Conservation (phyloP, 1,140 invertebrate species). For the Drosophila azteca region DNA sequence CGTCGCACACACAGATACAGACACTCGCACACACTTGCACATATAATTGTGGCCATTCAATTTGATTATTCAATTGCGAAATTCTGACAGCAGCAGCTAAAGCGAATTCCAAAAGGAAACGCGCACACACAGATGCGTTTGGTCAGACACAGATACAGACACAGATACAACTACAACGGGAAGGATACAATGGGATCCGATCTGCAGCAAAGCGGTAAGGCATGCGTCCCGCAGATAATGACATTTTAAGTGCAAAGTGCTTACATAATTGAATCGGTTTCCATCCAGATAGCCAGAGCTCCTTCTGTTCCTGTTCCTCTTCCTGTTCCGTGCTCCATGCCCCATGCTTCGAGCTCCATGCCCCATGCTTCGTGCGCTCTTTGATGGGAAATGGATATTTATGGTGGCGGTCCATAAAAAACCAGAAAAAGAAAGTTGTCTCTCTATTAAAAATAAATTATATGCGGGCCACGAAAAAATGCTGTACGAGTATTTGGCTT, state of each 20-base stretch:
- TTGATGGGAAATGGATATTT: slow-evolving; percentile 21
- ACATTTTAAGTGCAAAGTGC: slow-evolving; percentile 66
- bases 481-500: slow-evolving; percentile 52
- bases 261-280: slow-evolving; percentile 55
- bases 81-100: slow-evolving; percentile 64
- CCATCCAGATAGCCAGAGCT: slow-evolving; percentile 40
- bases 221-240: slow-evolving; percentile 55
- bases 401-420: slow-evolving; percentile 18
- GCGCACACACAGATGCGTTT: slow-evolving; percentile 61
- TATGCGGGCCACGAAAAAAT: slow-evolving; percentile 59
- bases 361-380: slow-evolving; percentile 5
- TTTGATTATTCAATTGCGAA: slow-evolving; percentile 78
- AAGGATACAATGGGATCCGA: slow-evolving; percentile 25
- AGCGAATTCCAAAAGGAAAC: slow-evolving; percentile 54
- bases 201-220: slow-evolving; percentile 20
- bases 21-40: slow-evolving; percentile 20
- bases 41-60: slow-evolving; percentile 55
- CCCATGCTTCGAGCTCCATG: background rate
- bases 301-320: background rate
- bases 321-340: background rate
- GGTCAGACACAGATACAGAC: slow-evolving; percentile 20
- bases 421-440: slow-evolving; percentile 52
- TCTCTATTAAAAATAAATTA: slow-evolving; percentile 82
- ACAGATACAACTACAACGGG: too few relatives aligned
- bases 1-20: background rate